A percentile compares a stretch with the other conserved stretches of the same genome.
phyloP scores from a whole-genome alignment of 2,888 invertebrate genomes.

The Norana najaformis region DNA sequence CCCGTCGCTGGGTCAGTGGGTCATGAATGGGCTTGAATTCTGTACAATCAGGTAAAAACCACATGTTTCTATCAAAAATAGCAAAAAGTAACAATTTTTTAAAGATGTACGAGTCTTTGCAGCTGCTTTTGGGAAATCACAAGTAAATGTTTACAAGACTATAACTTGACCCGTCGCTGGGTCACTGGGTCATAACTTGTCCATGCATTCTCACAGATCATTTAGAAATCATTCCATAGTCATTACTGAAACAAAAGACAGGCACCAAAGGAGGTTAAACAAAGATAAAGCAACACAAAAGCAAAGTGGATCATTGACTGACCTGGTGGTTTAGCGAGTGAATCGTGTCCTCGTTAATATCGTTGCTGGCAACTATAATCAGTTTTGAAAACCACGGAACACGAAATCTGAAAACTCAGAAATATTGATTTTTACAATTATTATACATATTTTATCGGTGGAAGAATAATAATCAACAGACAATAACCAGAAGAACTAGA shows the following conservation, averaged over 20 bases:
- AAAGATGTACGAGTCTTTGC: too few relatives aligned
- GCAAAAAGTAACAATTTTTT: too few relatives aligned
- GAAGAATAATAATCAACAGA: not conserved
- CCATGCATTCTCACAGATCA: too few relatives aligned
- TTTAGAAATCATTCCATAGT: not conserved
- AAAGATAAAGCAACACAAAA: not conserved
- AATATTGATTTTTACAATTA: not conserved
- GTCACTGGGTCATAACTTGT: not conserved
- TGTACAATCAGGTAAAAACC: too few relatives aligned
- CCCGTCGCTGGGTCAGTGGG: too few relatives aligned
- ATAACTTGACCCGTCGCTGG: not conserved
- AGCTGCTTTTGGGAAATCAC: too few relatives aligned
- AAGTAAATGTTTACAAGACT: too few relatives aligned
- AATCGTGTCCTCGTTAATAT: constrained; percentile 98
- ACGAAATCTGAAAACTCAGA: constrained; percentile 53
- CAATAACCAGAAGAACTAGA: not conserved
- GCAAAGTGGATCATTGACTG: constrained; percentile 17
- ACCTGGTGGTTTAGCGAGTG: constrained; percentile 90
- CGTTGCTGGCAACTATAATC: constrained; percentile 94
- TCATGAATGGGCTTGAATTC: too few relatives aligned
- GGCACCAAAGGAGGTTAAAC: not conserved
- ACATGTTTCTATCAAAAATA: too few relatives aligned
- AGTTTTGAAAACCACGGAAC: constrained; percentile 84
- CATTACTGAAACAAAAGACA: not conserved
- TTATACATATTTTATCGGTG: not conserved